A percentile compares a stretch with the other conserved stretches of the same genome.
Conservation (phyloP, 1,140 invertebrate species). For the Drosophila pachea region DNA sequence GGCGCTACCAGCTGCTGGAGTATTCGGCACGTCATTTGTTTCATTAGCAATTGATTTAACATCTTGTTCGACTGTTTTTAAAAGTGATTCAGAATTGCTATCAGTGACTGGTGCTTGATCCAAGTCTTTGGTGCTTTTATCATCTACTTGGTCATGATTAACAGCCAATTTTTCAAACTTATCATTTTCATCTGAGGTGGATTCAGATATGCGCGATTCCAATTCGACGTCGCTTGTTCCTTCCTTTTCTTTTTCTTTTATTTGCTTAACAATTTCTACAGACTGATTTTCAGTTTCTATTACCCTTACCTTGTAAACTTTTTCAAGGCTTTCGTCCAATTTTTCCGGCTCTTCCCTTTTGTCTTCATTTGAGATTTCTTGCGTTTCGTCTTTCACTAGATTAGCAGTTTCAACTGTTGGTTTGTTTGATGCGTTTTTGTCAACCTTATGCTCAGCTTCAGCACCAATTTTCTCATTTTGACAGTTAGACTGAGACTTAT, state of each 20-base stretch:
- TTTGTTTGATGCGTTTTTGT: slow-evolving; percentile 9
- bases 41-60: not conserved
- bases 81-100: not conserved
- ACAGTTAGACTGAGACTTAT: not conserved
- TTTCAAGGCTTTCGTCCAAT: not conserved
- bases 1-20: not conserved
- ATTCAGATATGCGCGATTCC: slow-evolving; percentile 1
- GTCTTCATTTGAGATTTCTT: slow-evolving; percentile 54
- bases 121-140: not conserved
- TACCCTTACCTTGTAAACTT: slow-evolving; percentile 25
- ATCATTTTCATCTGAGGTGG: not conserved
- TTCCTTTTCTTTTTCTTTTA: slow-evolving; percentile 1
- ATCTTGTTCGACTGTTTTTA: not conserved
- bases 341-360: not conserved
- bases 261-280: not conserved
- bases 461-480: slow-evolving; percentile 4
- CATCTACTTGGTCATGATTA: slow-evolving; percentile 1
- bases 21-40: not conserved
- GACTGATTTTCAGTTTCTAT: slow-evolving; percentile 21
- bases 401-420: not conserved
- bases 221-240: not conserved
- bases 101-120: not conserved
- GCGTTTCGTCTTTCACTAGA: slow-evolving; percentile 6
- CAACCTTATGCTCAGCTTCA: not conserved
- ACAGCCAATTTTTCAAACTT: not conserved